Evolutionary conservation across 30 jellyfish, hydroid and myxozoan genomes (phyloP).

Genomic region (Chrysaora quinquecirrha): DNA sequence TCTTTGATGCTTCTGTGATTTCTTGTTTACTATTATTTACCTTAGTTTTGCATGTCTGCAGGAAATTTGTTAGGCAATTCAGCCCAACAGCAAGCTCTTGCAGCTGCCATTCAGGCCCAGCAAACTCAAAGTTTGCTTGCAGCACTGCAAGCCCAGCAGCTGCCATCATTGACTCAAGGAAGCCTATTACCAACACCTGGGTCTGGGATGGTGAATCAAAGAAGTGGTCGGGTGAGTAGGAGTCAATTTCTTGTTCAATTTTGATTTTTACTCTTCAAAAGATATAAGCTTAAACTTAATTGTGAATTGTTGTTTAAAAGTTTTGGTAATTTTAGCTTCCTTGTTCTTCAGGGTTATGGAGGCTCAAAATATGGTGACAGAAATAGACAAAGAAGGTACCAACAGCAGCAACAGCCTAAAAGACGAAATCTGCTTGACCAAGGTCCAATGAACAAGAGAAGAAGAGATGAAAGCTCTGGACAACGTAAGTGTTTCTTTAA

Average conservation of each 20-base stretch:
- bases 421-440: no score
- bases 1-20: no score
- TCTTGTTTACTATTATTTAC: no score
- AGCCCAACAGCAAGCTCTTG: constrained; percentile 63
- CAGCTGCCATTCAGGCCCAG: constrained; percentile 88
- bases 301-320: no score
- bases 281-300: no score
- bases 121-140: constrained; percentile 78
- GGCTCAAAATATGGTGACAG: no score
- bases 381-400: no score
- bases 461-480: constrained; percentile 18
- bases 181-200: constrained; percentile 78
- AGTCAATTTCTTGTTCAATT: constrained; percentile 2
- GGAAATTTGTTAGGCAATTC: constrained; percentile 23
- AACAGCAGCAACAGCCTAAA: constrained; percentile 17
- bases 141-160: constrained; percentile 78
- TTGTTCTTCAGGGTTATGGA: no score
- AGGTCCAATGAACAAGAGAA: constrained; percentile 51
- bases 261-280: no score
- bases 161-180: no score
- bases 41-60: constrained; percentile 4
- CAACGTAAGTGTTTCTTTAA: no score
- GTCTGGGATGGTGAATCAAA: constrained; percentile 25
- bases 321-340: no score
- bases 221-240: constrained; percentile 27